These are phyloP conservation scores for Agrochola litura DNA, from an alignment of 2,888 invertebrate species.

Conservation along the genomic window DNA sequence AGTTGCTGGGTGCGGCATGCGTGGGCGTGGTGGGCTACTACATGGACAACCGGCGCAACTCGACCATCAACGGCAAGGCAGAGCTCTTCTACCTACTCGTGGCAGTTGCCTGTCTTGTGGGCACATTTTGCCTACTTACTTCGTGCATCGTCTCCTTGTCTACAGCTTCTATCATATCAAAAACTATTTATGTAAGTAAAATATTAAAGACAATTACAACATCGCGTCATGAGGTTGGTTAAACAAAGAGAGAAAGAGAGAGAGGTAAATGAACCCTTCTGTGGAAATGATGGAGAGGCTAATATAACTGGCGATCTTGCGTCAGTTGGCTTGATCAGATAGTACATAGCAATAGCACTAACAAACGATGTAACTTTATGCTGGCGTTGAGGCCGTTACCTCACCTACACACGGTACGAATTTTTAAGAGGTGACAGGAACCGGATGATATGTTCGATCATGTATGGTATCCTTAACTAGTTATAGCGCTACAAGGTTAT, in stretches of 20 bases:
- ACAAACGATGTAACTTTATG: neutral
- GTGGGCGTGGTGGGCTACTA: conserved; percentile 93
- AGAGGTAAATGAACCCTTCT: neutral
- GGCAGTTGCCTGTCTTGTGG: conserved; percentile 94
- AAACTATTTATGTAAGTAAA: conserved; percentile 94
- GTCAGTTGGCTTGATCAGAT: neutral
- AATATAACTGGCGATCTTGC: neutral
- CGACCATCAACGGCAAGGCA: conserved; percentile 82
- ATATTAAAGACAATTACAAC: neutral
- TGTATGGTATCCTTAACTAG: neutral
- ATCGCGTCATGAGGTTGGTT: neutral
- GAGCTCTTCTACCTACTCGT: conserved; percentile 94
- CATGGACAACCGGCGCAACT: conserved; percentile 72
- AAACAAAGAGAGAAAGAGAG: neutral
- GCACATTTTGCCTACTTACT: conserved; percentile 93
- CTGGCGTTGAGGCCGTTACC: neutral
- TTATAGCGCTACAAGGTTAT: neutral
- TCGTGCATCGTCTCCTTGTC: conserved; percentile 95
- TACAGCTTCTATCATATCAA: conserved; percentile 95
- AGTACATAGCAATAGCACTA: too few relatives aligned
- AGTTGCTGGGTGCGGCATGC: conserved; percentile 94
- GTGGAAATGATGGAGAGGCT: neutral
- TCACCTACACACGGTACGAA: neutral
- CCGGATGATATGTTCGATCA: neutral
- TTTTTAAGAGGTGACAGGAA: neutral